Percentiles rank a stretch among this genome's conserved stretches.
Evolutionary conservation across 2,797 vertebrate species (phyloP).

Genomic region (Saxicola maurus): DNA sequence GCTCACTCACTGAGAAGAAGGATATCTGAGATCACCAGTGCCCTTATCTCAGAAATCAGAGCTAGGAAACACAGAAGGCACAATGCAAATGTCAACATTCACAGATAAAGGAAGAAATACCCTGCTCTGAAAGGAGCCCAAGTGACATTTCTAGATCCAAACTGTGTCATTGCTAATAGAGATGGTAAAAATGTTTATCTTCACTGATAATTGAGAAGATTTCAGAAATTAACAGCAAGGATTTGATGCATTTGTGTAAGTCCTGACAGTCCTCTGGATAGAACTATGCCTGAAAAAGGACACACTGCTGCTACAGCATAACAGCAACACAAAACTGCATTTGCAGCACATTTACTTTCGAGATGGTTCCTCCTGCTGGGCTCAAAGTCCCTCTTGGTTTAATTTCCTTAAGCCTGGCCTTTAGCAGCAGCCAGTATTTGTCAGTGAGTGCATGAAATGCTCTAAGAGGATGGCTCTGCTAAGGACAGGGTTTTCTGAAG

Average conservation of each 20-base stretch:
- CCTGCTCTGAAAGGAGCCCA: background rate
- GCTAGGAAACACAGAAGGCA: background rate
- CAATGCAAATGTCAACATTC: background rate
- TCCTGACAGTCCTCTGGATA: background rate
- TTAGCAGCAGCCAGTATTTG: background rate
- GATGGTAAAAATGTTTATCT: background rate
- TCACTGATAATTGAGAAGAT: background rate
- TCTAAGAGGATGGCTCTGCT: background rate
- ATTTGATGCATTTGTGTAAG: background rate
- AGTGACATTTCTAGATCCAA: background rate
- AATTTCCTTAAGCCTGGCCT: background rate
- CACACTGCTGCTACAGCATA: background rate
- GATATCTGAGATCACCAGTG: background rate
- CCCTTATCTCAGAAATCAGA: background rate
- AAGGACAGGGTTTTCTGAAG: background rate
- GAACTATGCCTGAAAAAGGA: background rate
- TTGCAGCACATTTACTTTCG: background rate
- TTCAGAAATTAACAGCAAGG: background rate
- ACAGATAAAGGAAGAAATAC: background rate
- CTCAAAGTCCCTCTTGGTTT: background rate
- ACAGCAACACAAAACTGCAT: background rate
- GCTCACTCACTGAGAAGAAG: background rate
- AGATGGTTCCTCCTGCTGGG: background rate
- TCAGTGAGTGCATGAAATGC: background rate
- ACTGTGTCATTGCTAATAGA: background rate